Percentiles rank a stretch among this genome's conserved stretches.
Conservation (phyloP, 2,113 vertebrate species). For the Muntiacus muntjak region DNA sequence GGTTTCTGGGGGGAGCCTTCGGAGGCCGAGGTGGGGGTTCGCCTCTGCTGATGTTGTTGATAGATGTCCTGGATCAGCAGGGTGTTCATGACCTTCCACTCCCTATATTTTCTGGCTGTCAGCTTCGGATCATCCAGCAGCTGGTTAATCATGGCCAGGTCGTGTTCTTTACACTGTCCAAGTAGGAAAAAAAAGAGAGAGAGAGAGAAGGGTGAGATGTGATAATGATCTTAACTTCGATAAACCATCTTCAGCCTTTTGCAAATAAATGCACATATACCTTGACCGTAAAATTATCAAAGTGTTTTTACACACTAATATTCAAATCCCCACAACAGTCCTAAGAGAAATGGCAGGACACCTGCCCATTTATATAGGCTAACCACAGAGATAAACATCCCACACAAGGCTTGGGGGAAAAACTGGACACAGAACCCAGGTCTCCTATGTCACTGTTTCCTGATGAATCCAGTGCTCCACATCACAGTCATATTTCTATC, state of each 20-base stretch:
- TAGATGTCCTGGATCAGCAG: constrained; percentile 90
- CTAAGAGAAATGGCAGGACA: background rate
- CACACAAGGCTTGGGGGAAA: background rate
- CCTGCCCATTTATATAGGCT: background rate
- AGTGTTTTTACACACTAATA: background rate
- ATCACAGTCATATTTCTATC: background rate
- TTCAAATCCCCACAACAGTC: background rate
- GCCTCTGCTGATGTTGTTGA: constrained; percentile 74
- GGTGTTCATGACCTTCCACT: constrained; percentile 92
- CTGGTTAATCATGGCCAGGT: constrained; percentile 91
- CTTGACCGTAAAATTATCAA: background rate
- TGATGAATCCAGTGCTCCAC: background rate
- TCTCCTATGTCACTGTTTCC: background rate
- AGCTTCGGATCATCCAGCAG: constrained; percentile 86
- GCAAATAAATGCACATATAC: background rate
- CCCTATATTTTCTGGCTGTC: constrained; percentile 88
- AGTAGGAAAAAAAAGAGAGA: background rate
- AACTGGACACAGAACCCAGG: background rate
- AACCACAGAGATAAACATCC: too few relatives aligned
- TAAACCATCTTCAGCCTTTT: background rate
- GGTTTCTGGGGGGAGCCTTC: constrained; percentile 54
- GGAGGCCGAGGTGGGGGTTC: constrained; percentile 50
- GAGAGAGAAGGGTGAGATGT: background rate
- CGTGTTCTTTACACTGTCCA: constrained; percentile 92
- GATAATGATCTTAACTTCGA: background rate